Conservation (phyloP, 2,113 vertebrate genomes). For the Desmodus rotundus region DNA sequence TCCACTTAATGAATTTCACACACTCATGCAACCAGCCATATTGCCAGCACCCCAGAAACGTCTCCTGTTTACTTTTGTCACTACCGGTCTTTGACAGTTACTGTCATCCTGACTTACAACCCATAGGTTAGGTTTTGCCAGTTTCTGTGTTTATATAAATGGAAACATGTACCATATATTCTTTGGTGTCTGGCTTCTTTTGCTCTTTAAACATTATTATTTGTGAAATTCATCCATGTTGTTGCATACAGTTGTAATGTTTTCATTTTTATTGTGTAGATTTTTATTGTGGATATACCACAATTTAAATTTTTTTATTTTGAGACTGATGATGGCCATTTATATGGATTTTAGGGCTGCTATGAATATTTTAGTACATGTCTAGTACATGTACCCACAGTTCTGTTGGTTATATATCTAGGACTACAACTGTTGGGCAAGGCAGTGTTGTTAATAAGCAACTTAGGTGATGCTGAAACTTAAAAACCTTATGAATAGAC, state of each 20-base stretch:
- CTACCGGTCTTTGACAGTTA: neutral
- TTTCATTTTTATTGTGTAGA: neutral
- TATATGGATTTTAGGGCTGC: neutral
- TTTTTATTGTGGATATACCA: neutral
- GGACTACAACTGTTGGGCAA: neutral
- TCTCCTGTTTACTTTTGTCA: neutral
- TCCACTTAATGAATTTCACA: neutral
- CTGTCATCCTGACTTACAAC: neutral
- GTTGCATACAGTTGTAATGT: neutral
- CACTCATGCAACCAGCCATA: neutral
- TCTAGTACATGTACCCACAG: neutral
- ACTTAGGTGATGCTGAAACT: neutral
- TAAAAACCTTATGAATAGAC: neutral
- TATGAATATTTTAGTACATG: neutral
- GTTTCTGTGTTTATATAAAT: neutral
- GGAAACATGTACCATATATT: neutral
- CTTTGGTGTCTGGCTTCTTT: neutral
- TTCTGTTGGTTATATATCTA: neutral
- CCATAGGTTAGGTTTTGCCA: neutral
- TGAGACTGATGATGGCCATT: neutral
- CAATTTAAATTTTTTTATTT: neutral
- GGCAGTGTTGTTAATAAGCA: neutral
- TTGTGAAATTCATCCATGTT: neutral
- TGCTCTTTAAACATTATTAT: neutral
- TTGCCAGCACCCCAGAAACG: neutral